Base-by-base conservation (phyloP, 2,888 invertebrate species). In the Microdon myrmicae region DNA sequence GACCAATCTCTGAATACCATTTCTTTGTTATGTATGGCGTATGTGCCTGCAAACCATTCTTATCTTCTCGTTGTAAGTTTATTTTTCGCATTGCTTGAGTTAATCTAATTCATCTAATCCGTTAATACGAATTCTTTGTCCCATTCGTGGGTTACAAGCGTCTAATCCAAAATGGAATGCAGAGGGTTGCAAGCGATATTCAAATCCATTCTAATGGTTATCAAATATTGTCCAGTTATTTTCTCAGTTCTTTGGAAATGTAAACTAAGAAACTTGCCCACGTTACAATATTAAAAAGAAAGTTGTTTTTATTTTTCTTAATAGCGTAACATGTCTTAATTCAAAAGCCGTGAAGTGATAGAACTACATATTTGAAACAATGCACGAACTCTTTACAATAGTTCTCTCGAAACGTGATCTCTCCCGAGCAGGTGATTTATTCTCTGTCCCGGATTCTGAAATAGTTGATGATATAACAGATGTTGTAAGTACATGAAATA, bases 351-450 rank as follows among this genome's bases (percentile, higher is more conserved):
- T n/a, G n/a, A n/a, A n/a, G n/a, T n/a, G n/a, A n/a, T n/a, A n/a
- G n/a, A n/a, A n/a, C n/a, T n/a, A n/a, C 22, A 8, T 5, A 22
- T 22, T 12, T 23, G 26, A 14, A 69, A 87, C 82, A 76, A 94
- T 94, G 94, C 94, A 94, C 82, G 92, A 92, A 80, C 83, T 96
- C 75, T 90, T 96, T 77, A 90, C 90, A 75, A 90, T 92, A 83
- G 94, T 96, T 68, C 84, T 96, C 69, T 90, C 89, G 74, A 90
- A 92, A 79, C 87, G 92, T 77, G 94, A 96, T 81, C 84, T 96
- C 60, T 94, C 94, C 41, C 83, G 90, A 77, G 95, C 95, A 71
- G 94, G 94, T 17, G 94, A 95, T 80, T 85, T 96, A 68, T 96
- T 96, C 81, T 89, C 90, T 7, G 87, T 96, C 64, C 86, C 90